Percentiles rank a stretch among this genome's conserved stretches.
Conservation (phyloP, 2,797 vertebrate genomes). For the Carapus acus region DNA sequence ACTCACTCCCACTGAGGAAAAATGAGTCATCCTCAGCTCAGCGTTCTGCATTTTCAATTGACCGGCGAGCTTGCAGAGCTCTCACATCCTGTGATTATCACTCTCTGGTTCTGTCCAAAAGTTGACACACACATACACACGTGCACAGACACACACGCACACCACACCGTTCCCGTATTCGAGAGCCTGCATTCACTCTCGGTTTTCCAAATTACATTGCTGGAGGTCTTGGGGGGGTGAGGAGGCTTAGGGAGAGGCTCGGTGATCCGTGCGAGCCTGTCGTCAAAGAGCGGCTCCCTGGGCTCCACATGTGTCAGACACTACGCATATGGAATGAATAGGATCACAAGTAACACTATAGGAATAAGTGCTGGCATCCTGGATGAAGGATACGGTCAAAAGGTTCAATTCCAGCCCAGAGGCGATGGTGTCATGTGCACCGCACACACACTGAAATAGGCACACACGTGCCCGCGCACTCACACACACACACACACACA, state of each 20-base stretch:
- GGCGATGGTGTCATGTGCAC: conserved; percentile 51
- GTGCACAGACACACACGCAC: too few relatives aligned
- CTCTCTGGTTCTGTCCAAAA: too few relatives aligned
- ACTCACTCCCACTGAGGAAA: too few relatives aligned
- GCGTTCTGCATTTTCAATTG: too few relatives aligned
- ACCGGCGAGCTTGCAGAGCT: too few relatives aligned
- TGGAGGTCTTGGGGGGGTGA: conserved; percentile 22
- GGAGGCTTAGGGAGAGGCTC: too few relatives aligned
- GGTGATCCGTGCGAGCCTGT: conserved; percentile 52
- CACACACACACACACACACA: conserved; percentile 12
- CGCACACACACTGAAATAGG: conserved; percentile 14
- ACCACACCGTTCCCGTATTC: too few relatives aligned
- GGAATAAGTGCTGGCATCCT: conserved; percentile 60
- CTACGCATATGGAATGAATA: conserved; percentile 64
- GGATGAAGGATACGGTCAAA: conserved; percentile 58
- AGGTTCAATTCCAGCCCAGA: conserved; percentile 58
- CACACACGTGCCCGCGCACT: conserved; percentile 1
- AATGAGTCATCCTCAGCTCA: background rate
- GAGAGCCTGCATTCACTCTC: conserved; percentile 20
- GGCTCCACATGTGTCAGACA: conserved; percentile 54
- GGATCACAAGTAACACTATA: conserved; percentile 61
- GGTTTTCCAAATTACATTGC: conserved; percentile 22
- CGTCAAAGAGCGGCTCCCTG: conserved; percentile 57
- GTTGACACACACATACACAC: too few relatives aligned
- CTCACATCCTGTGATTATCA: too few relatives aligned